Evolutionary conservation across 2,797 vertebrate genomes (phyloP), one percentile per base, ranked within the genome.

Genomic region (Pseudomugil gertrudae): DNA sequence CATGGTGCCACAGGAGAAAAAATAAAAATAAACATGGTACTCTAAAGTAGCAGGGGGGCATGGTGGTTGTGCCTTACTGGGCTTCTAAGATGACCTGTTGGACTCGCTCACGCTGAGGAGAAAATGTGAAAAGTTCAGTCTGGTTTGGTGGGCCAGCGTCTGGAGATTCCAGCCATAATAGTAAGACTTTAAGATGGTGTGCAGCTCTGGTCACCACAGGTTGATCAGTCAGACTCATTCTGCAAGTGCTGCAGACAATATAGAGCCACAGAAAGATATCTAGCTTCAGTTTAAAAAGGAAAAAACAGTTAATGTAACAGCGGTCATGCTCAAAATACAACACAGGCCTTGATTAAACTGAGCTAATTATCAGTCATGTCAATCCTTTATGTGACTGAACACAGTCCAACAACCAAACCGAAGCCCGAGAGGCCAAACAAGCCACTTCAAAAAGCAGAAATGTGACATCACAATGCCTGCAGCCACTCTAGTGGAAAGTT

Each of bases 81-180:
- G 74, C 78, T 62, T 89, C 84, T 86, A 74, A 66, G 79, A 76
- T 86, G 86, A 90, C 83, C 87, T 65, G 26, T 73, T 81, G 48
- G 62, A 53, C 66, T 33, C 43, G 68, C 82, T 79, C 92, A 89
- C 9, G 87, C 93, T 92, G 92, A 71, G 92, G 84, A 90, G 88
- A 92, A 93, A 90, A 93, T 91, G 92, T 86, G 87, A 89, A 89
- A 89, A 87, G 89, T 90, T 93, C 85, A 86, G 40, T 40, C 78
- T 59, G 88, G 80, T 89, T 81, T 79, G 79, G 79, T 84, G 66
- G 63, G 38, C 38, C 21, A 35, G 32, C 1, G 13, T 64, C 33
- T 80, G 65, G 51, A 80, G 72, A 74, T 66, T 79, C 62, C 78
- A 76, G 76, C 67, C 69, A 71, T 74, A 55, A 57, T 38, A 57